Conservation (phyloP, 2,797 vertebrate species). For the Phrynocephalus forsythii region DNA sequence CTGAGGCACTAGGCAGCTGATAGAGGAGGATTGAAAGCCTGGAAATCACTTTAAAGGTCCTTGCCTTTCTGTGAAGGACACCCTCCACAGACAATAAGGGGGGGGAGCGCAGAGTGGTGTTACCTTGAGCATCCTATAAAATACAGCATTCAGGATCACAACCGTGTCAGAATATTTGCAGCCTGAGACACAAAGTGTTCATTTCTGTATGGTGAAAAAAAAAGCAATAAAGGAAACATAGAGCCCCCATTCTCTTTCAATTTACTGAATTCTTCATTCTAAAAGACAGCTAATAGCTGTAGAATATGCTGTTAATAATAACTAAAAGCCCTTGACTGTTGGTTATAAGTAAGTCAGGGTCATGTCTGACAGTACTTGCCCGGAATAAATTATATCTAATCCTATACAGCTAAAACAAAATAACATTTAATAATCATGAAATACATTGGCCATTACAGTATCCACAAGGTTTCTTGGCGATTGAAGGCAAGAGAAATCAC, state of each 20-base stretch:
- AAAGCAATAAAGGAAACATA: constrained; percentile 45
- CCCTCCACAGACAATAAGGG: constrained; percentile 62
- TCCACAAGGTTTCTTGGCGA: constrained; percentile 36
- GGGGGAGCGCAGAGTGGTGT: accelerated
- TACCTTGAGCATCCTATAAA: constrained; percentile 59
- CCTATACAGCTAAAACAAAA: constrained; percentile 28
- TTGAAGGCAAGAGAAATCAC: constrained; percentile 19
- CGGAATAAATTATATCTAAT: constrained; percentile 41
- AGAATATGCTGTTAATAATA: constrained; percentile 45
- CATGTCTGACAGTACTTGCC: not conserved
- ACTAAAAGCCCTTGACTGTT: constrained; percentile 36
- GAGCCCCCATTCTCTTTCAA: constrained; percentile 20
- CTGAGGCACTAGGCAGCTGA: constrained; percentile 68
- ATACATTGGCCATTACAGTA: not conserved
- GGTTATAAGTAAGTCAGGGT: constrained; percentile 22
- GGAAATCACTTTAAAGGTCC: constrained; percentile 77
- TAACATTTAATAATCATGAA: constrained; percentile 28
- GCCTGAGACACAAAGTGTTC: constrained; percentile 45
- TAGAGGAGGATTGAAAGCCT: constrained; percentile 71
- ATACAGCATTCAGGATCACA: constrained; percentile 55
- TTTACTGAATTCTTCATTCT: constrained; percentile 39
- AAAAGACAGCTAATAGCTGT: constrained; percentile 35
- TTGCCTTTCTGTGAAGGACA: constrained; percentile 79
- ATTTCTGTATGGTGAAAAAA: constrained; percentile 30
- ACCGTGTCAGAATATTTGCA: constrained; percentile 53